A percentile compares a stretch with the other conserved stretches of the same genome.
These are phyloP conservation scores for Siniperca knerii DNA, from an alignment of 2,113 vertebrate species.

Conservation along the genomic window DNA sequence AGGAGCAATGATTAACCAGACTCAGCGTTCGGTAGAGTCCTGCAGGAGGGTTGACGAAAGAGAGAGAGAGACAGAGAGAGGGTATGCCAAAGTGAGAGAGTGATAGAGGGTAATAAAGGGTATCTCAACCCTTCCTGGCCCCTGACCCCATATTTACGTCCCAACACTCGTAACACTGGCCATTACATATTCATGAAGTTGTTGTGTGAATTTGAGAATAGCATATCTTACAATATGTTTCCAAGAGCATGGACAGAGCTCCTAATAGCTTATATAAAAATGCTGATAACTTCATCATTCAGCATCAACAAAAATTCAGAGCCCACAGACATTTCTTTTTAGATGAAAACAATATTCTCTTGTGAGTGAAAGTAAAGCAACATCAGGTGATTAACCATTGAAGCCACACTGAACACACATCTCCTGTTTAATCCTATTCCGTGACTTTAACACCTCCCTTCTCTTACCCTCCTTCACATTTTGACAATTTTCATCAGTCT, in stretches of 20 bases:
- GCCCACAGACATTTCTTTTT: not conserved
- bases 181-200: slow-evolving; percentile 16
- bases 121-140: slow-evolving; percentile 29
- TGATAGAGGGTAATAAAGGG: not conserved
- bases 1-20: slow-evolving; percentile 75
- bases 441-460: not conserved
- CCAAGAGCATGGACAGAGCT: not conserved
- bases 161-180: not conserved
- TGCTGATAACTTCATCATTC: not conserved
- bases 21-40: not conserved
- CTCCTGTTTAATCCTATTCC: not conserved
- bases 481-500: not conserved
- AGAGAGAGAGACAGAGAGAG: slow-evolving; percentile 4
- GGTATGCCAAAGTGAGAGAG: not conserved
- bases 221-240: not conserved
- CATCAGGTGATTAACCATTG: not conserved
- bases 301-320: not conserved
- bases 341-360: not conserved
- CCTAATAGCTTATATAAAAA: not conserved
- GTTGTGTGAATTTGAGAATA: not conserved
- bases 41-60: slow-evolving; percentile 34
- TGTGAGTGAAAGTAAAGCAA: not conserved
- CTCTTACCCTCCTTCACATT: not conserved
- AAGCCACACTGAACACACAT: not conserved
- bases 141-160: slow-evolving; percentile 20